Percentiles rank a stretch among this genome's conserved stretches.
Evolutionary conservation across 2,888 invertebrate species (phyloP).

Genomic region (Drosophila koepferae): DNA sequence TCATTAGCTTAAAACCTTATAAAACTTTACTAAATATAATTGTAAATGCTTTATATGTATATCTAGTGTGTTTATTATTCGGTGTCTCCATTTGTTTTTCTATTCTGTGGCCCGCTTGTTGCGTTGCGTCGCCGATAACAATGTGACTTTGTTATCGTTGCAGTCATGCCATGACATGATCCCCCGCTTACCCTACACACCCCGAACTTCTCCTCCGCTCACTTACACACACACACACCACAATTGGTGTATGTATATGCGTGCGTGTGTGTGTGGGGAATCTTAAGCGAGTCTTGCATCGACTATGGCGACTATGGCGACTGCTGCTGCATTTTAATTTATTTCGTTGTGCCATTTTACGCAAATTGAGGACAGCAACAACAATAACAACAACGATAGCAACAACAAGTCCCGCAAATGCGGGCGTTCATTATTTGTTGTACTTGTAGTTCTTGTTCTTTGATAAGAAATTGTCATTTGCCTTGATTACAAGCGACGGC

Average conservation of each 20-base stretch:
- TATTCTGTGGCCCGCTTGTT: slow-evolving; percentile 27
- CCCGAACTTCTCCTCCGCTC: not conserved
- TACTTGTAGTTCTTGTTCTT: slow-evolving; percentile 37
- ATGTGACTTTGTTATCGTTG: slow-evolving; percentile 58
- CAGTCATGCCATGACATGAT: slow-evolving; percentile 40
- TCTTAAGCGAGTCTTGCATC: slow-evolving; percentile 45
- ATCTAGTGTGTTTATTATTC: slow-evolving; percentile 22
- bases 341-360: slow-evolving; percentile 78
- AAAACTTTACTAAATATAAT: not conserved
- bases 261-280: slow-evolving; percentile 14
- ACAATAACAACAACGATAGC: slow-evolving; percentile 31
- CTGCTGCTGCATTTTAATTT: slow-evolving; percentile 75
- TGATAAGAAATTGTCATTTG: slow-evolving; percentile 75
- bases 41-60: not conserved
- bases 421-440: slow-evolving; percentile 43
- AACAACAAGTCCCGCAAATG: slow-evolving; percentile 51
- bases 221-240: not conserved
- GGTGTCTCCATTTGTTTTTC: not conserved
- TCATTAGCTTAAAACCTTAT: not conserved
- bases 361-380: slow-evolving; percentile 74
- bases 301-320: slow-evolving; percentile 38
- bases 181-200: not conserved
- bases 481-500: slow-evolving; percentile 34
- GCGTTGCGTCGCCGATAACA: slow-evolving; percentile 47
- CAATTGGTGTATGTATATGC: not conserved